These are phyloP conservation scores for Solen grandis DNA, from an alignment of 1,140 invertebrate genomes.

Conservation along the genomic window DNA sequence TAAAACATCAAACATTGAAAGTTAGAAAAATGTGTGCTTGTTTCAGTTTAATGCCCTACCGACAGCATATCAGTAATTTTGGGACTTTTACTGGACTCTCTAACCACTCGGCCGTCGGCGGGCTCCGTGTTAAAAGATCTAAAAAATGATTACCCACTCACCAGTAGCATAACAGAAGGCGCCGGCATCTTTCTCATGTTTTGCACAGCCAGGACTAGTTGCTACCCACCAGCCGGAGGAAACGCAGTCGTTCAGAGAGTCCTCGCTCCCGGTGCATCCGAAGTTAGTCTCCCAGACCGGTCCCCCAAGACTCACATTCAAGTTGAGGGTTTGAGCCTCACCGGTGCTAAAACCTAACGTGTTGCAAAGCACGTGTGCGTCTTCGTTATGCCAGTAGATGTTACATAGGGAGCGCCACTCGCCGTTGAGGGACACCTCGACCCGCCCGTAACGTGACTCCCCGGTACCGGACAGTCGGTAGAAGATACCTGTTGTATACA, in stretches of 20 bases:
- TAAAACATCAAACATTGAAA: too few species aligned
- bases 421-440: constrained; percentile 46
- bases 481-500: constrained; percentile 51
- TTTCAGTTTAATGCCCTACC: too few species aligned
- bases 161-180: constrained; percentile 49
- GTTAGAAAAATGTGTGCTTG: too few species aligned
- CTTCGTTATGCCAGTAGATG: constrained; percentile 38
- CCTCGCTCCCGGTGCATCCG: constrained; percentile 52
- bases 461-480: constrained; percentile 36
- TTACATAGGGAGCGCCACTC: constrained; percentile 55
- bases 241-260: constrained; percentile 42
- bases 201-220: constrained; percentile 20
- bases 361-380: constrained; percentile 52
- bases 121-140: too few species aligned
- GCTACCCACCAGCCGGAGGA: constrained; percentile 47
- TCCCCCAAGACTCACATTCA: not conserved
- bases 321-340: not conserved
- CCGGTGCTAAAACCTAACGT: constrained; percentile 46
- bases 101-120: too few species aligned
- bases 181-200: constrained; percentile 30
- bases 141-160: constrained; percentile 11
- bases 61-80: too few species aligned
- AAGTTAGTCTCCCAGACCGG: constrained; percentile 51
- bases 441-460: constrained; percentile 29
- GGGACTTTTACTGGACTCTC: too few species aligned